Evolutionary conservation across 2,113 vertebrate species (phyloP).

Genomic region (Herpailurus yagouaroundi): DNA sequence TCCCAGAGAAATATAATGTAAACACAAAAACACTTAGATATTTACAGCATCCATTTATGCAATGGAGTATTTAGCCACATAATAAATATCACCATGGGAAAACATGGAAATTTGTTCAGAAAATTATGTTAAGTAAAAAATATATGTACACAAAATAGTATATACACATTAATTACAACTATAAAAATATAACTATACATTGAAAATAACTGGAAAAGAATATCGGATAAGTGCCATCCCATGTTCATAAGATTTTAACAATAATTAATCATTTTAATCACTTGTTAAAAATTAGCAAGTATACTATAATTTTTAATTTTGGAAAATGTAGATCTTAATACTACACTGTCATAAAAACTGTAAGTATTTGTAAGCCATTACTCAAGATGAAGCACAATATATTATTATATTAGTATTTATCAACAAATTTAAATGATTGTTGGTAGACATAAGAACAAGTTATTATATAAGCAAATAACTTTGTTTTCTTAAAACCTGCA

Average conservation of each 20-base stretch:
- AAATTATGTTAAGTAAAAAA: constrained; percentile 38
- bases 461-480: neutral
- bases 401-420: neutral
- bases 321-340: neutral
- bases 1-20: neutral
- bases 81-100: neutral
- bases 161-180: neutral
- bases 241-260: constrained; percentile 40
- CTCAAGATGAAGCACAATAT: neutral
- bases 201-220: neutral
- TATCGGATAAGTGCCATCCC: neutral
- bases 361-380: neutral
- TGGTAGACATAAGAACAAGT: neutral
- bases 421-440: constrained; percentile 29
- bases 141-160: neutral
- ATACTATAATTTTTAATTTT: constrained; percentile 23
- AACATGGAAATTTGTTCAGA: constrained; percentile 19
- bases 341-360: neutral
- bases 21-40: neutral
- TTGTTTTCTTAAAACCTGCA: neutral
- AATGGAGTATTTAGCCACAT: constrained; percentile 1
- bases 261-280: neutral
- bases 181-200: neutral
- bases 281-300: neutral
- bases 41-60: neutral